Evolutionary conservation across 2,113 vertebrate species (phyloP), one percentile per base, ranked within the genome.

Genomic region (Brachyhypopomus occidentalis): DNA sequence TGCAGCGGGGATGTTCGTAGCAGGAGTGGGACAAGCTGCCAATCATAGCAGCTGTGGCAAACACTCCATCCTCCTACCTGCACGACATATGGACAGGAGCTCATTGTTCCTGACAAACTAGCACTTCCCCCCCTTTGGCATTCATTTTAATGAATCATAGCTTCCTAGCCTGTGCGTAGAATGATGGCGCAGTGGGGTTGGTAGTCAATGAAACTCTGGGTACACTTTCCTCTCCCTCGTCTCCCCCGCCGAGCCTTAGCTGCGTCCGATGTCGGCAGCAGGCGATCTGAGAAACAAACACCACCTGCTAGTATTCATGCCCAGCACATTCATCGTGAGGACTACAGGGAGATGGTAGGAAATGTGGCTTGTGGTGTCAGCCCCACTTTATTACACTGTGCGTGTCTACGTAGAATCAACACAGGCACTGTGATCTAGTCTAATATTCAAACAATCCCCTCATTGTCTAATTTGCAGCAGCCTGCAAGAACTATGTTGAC

Each of bases 251-350:
- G 45, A 60, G 64, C 27, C 25, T 60, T 48, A 5, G 64, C 36
- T 69, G 58, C 72, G 72, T 81, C 14, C 25, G 38, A 34, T 41
- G 78, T 80, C 59, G 36, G 20, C 27, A 27, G 41, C 60, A 81
- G 79, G 56, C 36, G 67, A 63, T 52, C 19, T 69, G 34, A 81
- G 52, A 73, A 71, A 72, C 66, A 72, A 27, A 62, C 36, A 27
- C 67, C 55, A 56, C 72, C 79, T 74, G 48, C 36, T 71, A 36
- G 58, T 73, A 48, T 75, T 58, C 19, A 74, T 58, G 72, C 48
- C 55, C 55, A 3, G 30, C 25, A 9, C 23, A 56, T 72, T 72
- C 48, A 56, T 30, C 14, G 20, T 58, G 36, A 58, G 20, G n/a
- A 36, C 20, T 22, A 59, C 20, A 19, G 12, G 45, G 45, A 52